These are phyloP conservation scores for Coleophora flavipennella DNA, from an alignment of 2,888 invertebrate species.

Conservation along the genomic window DNA sequence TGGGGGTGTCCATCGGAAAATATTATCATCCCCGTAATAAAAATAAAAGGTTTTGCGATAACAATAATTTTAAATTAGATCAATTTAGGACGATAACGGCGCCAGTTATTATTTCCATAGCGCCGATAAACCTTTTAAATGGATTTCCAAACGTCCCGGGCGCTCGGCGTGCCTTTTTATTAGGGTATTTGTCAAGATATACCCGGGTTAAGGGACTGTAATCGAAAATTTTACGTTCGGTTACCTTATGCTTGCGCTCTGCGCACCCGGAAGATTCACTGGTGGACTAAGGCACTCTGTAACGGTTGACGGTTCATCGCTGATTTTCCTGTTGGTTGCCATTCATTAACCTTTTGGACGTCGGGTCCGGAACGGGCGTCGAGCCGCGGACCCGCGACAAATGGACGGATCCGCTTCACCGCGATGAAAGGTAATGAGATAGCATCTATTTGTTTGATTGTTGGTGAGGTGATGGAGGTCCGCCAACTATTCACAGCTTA, in stretches of 20 bases:
- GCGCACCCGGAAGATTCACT: conserved; percentile 9
- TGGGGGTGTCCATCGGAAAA: conserved; percentile 35
- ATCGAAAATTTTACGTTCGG: conserved; percentile 64
- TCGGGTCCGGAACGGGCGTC: not conserved
- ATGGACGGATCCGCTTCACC: no score
- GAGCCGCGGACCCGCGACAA: no score
- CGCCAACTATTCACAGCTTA: no score
- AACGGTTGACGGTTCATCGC: conserved; percentile 4
- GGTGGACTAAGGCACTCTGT: conserved; percentile 7
- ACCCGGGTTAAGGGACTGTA: conserved; percentile 53
- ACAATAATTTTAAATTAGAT: conserved; percentile 71
- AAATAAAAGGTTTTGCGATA: conserved; percentile 65
- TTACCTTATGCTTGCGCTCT: conserved; percentile 44
- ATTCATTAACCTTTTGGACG: conserved; percentile 7
- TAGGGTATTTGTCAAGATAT: conserved; percentile 70
- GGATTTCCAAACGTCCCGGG: conserved; percentile 67
- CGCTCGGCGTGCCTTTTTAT: conserved; percentile 63
- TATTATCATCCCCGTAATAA: conserved; percentile 56
- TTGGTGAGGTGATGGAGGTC: no score
- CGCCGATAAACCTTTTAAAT: conserved; percentile 69
- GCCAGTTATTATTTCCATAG: conserved; percentile 69
- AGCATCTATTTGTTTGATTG: no score
- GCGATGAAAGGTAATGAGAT: no score
- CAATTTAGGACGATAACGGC: conserved; percentile 69
- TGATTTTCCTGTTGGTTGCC: conserved; percentile 8